phyloP scores from a whole-genome alignment of 2,797 vertebrate genomes.

The Chelon auratus region DNA sequence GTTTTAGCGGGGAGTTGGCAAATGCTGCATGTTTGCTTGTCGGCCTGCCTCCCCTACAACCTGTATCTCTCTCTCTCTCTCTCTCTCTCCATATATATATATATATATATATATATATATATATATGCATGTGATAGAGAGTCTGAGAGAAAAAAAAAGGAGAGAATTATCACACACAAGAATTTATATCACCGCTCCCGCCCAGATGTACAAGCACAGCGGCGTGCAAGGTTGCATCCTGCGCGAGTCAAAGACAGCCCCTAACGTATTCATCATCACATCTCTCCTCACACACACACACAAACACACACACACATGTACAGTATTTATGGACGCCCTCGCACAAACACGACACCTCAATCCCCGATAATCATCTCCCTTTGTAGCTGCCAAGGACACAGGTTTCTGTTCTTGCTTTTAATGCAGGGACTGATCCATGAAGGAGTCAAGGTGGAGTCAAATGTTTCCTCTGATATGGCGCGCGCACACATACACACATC shows the following conservation, averaged over 20 bases:
- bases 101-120: slow-evolving; percentile 38
- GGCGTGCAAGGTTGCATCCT: slow-evolving; percentile 64
- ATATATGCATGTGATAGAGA: slow-evolving; percentile 40
- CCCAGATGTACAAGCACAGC: slow-evolving; percentile 46
- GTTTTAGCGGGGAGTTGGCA: slow-evolving; percentile 60
- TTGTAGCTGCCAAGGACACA: slow-evolving; percentile 65
- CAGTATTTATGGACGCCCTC: slow-evolving; percentile 25
- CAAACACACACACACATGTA: slow-evolving; percentile 18
- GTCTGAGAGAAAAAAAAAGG: background rate
- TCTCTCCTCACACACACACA: slow-evolving; percentile 31
- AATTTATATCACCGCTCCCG: slow-evolving; percentile 67
- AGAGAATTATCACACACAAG: slow-evolving; percentile 32
- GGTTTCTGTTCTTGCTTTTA: slow-evolving; percentile 59
- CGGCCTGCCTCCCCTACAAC: slow-evolving; percentile 35
- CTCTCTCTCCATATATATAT: slow-evolving; percentile 25
- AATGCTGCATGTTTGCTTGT: slow-evolving; percentile 48
- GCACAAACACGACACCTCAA: slow-evolving; percentile 19
- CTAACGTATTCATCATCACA: slow-evolving; percentile 70
- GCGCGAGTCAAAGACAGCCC: slow-evolving; percentile 50
- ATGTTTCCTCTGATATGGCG: slow-evolving; percentile 45
- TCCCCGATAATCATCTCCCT: slow-evolving; percentile 67
- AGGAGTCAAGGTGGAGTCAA: slow-evolving; percentile 65
- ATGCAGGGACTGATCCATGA: slow-evolving; percentile 45
- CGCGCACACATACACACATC: slow-evolving; percentile 6
- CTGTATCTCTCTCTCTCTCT: slow-evolving; percentile 18